These are phyloP conservation scores for Montipora capricornis DNA, from an alignment of 64 coral and sea anemone species.

Conservation along the genomic window DNA sequence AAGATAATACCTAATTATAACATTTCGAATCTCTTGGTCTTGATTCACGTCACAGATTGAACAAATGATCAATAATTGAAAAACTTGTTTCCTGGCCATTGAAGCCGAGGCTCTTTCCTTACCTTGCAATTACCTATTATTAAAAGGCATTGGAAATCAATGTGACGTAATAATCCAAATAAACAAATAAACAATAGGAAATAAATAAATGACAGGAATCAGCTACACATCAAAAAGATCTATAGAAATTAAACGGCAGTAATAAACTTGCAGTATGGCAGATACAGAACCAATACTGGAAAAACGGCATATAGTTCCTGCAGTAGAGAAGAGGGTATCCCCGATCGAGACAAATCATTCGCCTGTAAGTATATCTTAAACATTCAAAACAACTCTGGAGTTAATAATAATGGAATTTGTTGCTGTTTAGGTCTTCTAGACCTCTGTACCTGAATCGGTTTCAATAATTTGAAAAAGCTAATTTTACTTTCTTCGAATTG, in stretches of 20 bases:
- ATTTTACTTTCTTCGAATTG: no score
- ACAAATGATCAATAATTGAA: not conserved
- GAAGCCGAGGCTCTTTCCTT: not conserved
- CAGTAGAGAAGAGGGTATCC: conserved; percentile 11
- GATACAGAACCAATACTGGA: not conserved
- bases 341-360: not conserved
- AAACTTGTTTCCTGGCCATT: not conserved
- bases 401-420: no score
- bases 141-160: not conserved
- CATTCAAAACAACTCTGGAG: no score
- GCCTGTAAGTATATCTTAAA: not conserved
- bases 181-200: not conserved
- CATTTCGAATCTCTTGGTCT: not conserved
- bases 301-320: conserved; percentile 7
- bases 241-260: not conserved
- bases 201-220: not conserved
- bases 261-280: not conserved
- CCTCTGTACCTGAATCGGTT: no score
- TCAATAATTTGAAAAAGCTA: no score
- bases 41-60: not conserved
- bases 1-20: not conserved
- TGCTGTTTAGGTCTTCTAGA: no score
- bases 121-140: not conserved
- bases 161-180: conserved; percentile 44
- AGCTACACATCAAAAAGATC: not conserved